Percentiles rank a stretch among this genome's conserved stretches.
Conservation (phyloP, 37 sponge, comb jelly and placozoan species). For the Ephydatia muelleri region DNA sequence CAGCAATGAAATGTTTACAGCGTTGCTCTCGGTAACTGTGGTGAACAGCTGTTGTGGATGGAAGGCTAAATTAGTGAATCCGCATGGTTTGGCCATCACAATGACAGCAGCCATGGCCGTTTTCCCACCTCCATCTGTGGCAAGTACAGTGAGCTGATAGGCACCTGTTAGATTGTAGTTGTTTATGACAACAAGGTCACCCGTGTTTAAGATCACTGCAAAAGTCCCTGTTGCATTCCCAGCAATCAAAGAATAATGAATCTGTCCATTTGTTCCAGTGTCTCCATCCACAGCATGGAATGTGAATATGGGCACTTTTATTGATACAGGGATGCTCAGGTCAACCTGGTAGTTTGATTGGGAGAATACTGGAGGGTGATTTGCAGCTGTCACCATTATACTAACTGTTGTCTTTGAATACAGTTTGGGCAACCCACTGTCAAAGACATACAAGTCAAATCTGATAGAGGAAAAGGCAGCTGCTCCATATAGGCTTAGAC, state of each 20-base stretch:
- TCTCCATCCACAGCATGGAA: constrained; percentile 59
- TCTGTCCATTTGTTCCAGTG: constrained; percentile 24
- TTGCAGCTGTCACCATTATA: constrained; percentile 42
- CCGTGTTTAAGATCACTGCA: constrained; percentile 41
- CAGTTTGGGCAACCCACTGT: constrained; percentile 38
- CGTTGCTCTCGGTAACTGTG: not conserved
- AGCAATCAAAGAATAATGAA: constrained; percentile 33
- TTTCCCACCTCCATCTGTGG: constrained; percentile 61
- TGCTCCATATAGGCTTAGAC: constrained; percentile 41
- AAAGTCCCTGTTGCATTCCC: constrained; percentile 32
- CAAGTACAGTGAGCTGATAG: constrained; percentile 44
- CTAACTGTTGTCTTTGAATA: constrained; percentile 19
- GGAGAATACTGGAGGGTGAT: constrained; percentile 56
- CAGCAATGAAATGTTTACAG: constrained; percentile 39
- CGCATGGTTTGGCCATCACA: constrained; percentile 33
- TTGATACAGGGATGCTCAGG: constrained; percentile 38
- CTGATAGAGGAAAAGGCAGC: not conserved
- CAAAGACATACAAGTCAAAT: constrained; percentile 41
- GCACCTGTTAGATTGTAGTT: constrained; percentile 24
- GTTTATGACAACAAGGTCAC: constrained; percentile 48
- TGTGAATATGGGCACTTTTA: constrained; percentile 6
- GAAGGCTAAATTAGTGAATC: constrained; percentile 36
- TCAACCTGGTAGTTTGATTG: constrained; percentile 20
- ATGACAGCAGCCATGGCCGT: constrained; percentile 14
- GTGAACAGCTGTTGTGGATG: constrained; percentile 6